Evolutionary conservation across 2,888 invertebrate species (phyloP), one percentile per base, ranked within the genome.

Genomic region (Caenorhabditis panamensis): DNA sequence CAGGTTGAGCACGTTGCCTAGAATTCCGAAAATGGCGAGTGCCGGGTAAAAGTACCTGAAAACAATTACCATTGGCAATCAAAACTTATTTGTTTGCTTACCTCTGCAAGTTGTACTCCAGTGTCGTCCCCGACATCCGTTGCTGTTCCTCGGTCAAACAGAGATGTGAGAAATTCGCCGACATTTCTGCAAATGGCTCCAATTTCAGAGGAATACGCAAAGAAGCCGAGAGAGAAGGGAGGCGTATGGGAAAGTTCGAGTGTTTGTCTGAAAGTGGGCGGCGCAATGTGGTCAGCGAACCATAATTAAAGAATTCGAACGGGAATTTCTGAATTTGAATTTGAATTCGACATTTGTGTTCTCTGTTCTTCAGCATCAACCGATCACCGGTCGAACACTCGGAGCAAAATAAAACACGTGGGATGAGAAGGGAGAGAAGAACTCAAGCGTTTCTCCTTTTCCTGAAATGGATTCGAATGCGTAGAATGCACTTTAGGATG

Each of bases 31-130:
- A 20, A 88, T 75, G 28, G 87, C 88, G 8, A 90, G 63, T 44
- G 85, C 82, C 49, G 90, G 90, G 68, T 90, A 90, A 59, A 90
- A 79, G 69, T 89, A 90, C 41, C 90, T 87, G 75, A 37, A 86
- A 64, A 18, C 31, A 31, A 31, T n/a, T n/a, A n/a, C n/a, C n/a
- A n/a, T n/a, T n/a, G n/a, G n/a, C n/a, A n/a, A n/a, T n/a, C n/a
- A n/a, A n/a, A n/a, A 9, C 5, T 31, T 31, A 31, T 31, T 9
- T 6, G 31, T n/a, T n/a, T n/a, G 31, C 5, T 31, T 9, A 85
- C 87, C 87, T 80, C 36, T 87, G 87, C 58, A 87, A 53, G 58
- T 80, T 77, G 63, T 85, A 87, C 56, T 86, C 86, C 51, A 87
- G 61, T 3, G 54, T 56, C n/a, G 85, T 82, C n/a, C 88, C 89